phyloP scores from a whole-genome alignment of 2,888 invertebrate genomes.

The Brenthis ino region DNA sequence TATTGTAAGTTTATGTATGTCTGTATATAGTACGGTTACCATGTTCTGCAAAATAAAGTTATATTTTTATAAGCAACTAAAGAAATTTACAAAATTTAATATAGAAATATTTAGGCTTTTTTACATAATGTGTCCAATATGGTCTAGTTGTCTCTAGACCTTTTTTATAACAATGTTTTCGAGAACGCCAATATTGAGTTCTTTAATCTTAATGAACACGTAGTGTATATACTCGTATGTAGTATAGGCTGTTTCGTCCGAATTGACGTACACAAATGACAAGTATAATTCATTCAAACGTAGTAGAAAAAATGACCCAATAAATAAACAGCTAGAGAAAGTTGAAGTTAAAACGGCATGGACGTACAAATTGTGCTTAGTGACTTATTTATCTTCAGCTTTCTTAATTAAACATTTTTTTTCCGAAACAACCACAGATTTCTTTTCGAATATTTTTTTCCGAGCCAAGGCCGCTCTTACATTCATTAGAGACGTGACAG shows the following conservation, averaged over 20 bases:
- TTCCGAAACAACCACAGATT: constrained; percentile 63
- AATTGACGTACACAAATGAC: constrained; percentile 66
- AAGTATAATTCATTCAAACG: constrained; percentile 64
- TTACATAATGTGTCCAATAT: no score
- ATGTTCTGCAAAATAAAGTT: no score
- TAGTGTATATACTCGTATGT: constrained; percentile 40
- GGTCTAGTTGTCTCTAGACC: no score
- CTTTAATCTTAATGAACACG: constrained; percentile 57
- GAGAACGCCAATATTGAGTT: constrained; percentile 54
- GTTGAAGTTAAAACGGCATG: constrained; percentile 67
- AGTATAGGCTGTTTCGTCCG: constrained; percentile 58
- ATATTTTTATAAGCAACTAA: no score
- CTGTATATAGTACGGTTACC: no score
- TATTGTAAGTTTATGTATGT: no score
- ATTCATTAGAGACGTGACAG: constrained; percentile 79
- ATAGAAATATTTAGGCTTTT: no score
- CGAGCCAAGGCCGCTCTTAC: constrained; percentile 61
- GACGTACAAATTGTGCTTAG: constrained; percentile 75
- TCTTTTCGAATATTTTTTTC: constrained; percentile 55
- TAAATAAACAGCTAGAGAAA: constrained; percentile 61
- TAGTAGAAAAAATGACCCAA: constrained; percentile 65
- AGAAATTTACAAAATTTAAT: no score
- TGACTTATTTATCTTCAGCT: constrained; percentile 74
- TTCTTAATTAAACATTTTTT: constrained; percentile 71
- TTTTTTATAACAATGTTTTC: constrained; percentile 46